Conservation (phyloP, 1,140 invertebrate genomes). For the Polypedilum vanderplanki region DNA sequence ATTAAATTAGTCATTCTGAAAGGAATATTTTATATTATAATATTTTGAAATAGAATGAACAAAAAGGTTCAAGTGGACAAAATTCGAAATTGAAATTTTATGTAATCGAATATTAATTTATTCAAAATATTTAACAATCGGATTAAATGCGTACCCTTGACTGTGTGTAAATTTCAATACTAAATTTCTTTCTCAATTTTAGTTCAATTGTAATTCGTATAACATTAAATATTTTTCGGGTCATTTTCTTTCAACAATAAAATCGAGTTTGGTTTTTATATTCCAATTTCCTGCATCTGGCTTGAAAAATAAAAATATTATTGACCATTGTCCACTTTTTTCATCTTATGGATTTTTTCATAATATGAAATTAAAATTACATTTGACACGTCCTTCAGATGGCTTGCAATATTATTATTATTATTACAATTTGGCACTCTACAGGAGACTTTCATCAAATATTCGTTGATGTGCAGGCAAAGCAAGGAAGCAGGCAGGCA, state of each 20-base stretch:
- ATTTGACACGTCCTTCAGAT: not conserved
- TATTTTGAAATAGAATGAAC: not conserved
- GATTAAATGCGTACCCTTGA: not conserved
- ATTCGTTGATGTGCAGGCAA: too few species aligned
- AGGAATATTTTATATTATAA: not conserved
- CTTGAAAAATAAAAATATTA: not conserved
- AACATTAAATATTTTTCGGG: slow-evolving; percentile 16
- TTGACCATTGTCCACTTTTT: slow-evolving; percentile 3
- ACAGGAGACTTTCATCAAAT: too few species aligned
- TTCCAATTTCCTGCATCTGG: slow-evolving; percentile 16
- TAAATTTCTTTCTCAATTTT: not conserved
- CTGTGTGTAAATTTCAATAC: not conserved
- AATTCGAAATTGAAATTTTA: not conserved
- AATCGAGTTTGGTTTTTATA: slow-evolving; percentile 11
- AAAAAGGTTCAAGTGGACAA: not conserved
- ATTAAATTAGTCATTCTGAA: slow-evolving; percentile 16
- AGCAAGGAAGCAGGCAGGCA: not conserved
- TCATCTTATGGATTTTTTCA: not conserved
- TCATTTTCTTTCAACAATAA: slow-evolving; percentile 24
- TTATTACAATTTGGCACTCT: too few species aligned
- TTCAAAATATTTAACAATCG: slow-evolving; percentile 19
- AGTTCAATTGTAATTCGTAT: too few species aligned
- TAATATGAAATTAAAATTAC: not conserved
- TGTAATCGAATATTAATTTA: slow-evolving; percentile 11
- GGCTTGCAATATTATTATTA: too few species aligned